A percentile compares a stretch with the other conserved stretches of the same genome.
phyloP scores from a whole-genome alignment of 2,797 vertebrate species.

The Strix occidentalis region DNA sequence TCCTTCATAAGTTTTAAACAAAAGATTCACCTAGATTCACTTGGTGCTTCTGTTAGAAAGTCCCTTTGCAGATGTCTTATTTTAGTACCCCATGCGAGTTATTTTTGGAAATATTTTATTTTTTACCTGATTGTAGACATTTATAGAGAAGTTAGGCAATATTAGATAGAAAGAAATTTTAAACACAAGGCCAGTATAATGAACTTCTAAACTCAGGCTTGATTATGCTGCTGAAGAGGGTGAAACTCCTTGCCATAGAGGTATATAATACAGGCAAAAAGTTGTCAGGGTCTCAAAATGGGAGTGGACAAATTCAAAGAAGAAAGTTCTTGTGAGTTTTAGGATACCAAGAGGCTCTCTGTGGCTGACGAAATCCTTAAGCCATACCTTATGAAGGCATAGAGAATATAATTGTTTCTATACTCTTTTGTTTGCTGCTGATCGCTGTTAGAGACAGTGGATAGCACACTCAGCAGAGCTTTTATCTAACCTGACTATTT shows the following conservation, averaged over 20 bases:
- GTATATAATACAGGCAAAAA: background rate
- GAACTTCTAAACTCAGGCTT: background rate
- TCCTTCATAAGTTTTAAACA: background rate
- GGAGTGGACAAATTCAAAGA: background rate
- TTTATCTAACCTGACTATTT: background rate
- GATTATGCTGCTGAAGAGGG: background rate
- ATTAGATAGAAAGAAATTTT: background rate
- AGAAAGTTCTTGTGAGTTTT: background rate
- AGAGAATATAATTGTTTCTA: background rate
- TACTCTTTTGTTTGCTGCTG: background rate
- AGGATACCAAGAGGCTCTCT: too few species aligned
- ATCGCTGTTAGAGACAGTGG: background rate
- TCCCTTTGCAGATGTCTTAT: background rate
- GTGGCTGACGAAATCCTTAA: background rate
- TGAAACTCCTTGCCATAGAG: background rate
- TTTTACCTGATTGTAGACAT: background rate
- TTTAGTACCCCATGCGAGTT: background rate
- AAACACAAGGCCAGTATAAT: background rate
- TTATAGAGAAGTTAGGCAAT: background rate
- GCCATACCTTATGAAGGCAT: background rate
- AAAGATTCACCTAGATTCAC: background rate
- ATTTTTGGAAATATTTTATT: background rate
- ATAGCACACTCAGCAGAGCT: background rate
- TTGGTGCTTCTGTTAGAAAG: background rate
- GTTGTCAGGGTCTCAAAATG: background rate